Evolutionary conservation across 2,797 vertebrate genomes (phyloP), one percentile per base, ranked within the genome.

Genomic region (Rachycentron canadum): DNA sequence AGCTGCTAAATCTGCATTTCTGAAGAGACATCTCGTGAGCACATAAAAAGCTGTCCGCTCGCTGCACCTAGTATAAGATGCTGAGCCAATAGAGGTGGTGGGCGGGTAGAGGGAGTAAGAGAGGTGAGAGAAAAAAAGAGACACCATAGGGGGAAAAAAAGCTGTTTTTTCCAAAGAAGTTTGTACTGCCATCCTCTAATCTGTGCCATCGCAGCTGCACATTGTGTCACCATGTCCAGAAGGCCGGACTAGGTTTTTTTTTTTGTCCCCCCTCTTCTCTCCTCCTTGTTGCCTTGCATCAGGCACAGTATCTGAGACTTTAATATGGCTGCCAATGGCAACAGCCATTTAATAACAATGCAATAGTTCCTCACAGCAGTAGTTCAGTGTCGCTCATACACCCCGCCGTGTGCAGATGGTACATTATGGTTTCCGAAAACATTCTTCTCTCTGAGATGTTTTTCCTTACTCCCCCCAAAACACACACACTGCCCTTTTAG

Each of bases 331-430:
- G 92, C 93, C 91, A 92, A 90, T 88, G 88, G 88, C 90, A 90
- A 92, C 83, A 91, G 89, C 92, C 92, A 92, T 93, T 94, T 94
- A 94, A 94, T 94, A 94, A 95, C 93, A 95, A 94, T 93, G 93
- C 89, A 90, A 94, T 92, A 93, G 92, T 92, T 90, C 86, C 90
- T 94, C 95, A 88, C 94, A 95, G 95, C 93, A 86, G 94, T 88
- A 30, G 86, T 86, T 89, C 87, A 56, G 92, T 94, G 92, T 94
- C 88, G 89, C 87, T 86, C 89, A 73, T 77, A 86, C 92, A 82
- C 93, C 94, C 93, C 52, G 86, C 88, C 64, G 92, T 52, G 93
- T 94, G 91, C 95, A 95, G 94, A 95, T 95, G 94, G 94, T 90
- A 92, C 92, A 89, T 90, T 94, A 92, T 83, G 81, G 81, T 89